Evolutionary conservation across 1,140 invertebrate genomes (phyloP), one percentile per base, ranked within the genome.

Genomic region (Ridgeia piscesae): DNA sequence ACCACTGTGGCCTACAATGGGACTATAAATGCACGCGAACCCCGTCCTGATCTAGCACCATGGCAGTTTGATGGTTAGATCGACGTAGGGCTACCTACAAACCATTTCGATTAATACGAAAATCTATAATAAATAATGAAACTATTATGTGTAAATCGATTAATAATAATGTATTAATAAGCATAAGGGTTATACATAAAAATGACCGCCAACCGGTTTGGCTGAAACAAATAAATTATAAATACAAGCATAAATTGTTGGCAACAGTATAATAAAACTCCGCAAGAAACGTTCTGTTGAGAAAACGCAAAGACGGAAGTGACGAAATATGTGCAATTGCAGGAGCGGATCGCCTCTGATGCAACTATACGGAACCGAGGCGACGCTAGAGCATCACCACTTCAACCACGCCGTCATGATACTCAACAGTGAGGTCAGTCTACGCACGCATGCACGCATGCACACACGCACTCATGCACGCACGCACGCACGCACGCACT

Each of bases 391-490:
- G 94, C 98, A 99, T 94, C 98, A 99, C 96, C 98, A 99, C 95
- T 99, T 99, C 94, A 98, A 99, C 95, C 98, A 99, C 94, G 99
- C 98, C 94, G 98, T 99, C 2, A 99, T 99, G 98, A 99, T 99
- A 92, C 96, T 99, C 34, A 98, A 98, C 95, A 98, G 96, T 94
- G 96, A 95, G 91, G 93, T 94, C 93, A 94, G 90, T 91, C 0
- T 31, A 77, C 2, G 4, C 17, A 77, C 58, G 58, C 58, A 77
- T 0, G 58, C 27, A 77, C 58, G 58, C 58, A 77, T 21, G 58
- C 58, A 77, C 58, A 21, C 58, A 77, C 58, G 6, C 58, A 77
- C 2, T 17, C 58, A 77, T 17, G 58, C 58, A 21, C 58, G 27
- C 58, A 31, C 17, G 17, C 27, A 21, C n/a, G n/a, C n/a, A n/a